A percentile compares a stretch with the other conserved stretches of the same genome.
phyloP scores from a whole-genome alignment of 2,797 vertebrate genomes.

The Anniella stebbinsi region DNA sequence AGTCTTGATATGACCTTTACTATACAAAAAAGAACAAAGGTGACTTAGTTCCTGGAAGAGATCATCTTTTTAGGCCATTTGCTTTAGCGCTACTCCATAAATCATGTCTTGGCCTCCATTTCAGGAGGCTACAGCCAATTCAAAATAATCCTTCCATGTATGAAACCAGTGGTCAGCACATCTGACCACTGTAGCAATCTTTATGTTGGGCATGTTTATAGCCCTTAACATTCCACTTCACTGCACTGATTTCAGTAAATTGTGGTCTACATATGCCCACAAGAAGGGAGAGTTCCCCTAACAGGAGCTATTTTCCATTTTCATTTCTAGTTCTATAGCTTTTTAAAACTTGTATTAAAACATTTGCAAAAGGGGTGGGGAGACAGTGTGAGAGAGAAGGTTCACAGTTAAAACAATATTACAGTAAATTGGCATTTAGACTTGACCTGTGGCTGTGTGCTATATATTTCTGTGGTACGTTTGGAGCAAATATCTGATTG shows the following conservation, averaged over 20 bases:
- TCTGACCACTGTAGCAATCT: background rate
- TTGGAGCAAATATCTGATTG: background rate
- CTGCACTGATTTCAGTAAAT: background rate
- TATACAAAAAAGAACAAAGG: background rate
- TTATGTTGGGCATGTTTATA: background rate
- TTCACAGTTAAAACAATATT: background rate
- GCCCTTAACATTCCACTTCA: background rate
- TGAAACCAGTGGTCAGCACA: constrained; percentile 1
- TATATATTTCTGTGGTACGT: background rate
- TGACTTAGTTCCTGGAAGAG: background rate
- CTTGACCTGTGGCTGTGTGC: background rate
- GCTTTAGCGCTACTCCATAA: background rate
- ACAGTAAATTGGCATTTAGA: background rate
- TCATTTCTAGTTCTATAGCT: background rate
- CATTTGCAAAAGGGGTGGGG: too few relatives aligned
- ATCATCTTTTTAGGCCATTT: background rate
- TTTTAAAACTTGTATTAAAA: background rate
- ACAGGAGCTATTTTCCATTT: background rate
- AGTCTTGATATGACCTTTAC: background rate
- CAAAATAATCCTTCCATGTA: background rate
- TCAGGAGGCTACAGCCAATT: background rate
- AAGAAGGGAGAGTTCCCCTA: fast-evolving
- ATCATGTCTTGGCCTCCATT: background rate
- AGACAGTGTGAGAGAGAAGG: too few relatives aligned
- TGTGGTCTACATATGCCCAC: background rate